Evolutionary conservation across 2,113 vertebrate genomes (phyloP), one percentile per base, ranked within the genome.

Genomic region (Cebus imitator): DNA sequence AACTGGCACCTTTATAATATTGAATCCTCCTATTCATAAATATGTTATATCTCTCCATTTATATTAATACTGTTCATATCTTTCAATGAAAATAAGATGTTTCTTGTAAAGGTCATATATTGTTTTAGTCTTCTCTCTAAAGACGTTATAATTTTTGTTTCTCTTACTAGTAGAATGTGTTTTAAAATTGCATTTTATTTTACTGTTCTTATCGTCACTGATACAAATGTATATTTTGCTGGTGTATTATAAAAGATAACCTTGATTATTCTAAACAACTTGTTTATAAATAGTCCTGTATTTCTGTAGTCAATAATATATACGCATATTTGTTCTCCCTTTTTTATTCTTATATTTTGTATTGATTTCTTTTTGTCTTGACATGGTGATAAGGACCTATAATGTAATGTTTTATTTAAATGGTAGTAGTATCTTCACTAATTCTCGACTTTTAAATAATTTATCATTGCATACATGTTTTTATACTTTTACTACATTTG

Each of bases 131-230:
- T 66, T 84, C 25, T 57, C 6, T 70, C 23, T 93, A 45, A 61
- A 23, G 3, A 61, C 30, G 55, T 92, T 84, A 23, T 81, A 73
- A 35, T 72, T 7, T 86, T 0, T 83, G 18, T 85, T 61, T 94
- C 6, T 86, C n/a, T 96, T 76, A 78, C 20, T 89, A 76, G 21
- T 72, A 30, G 2, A 72, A 43, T 80, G 52, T 76, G 20, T 86
- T 94, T 89, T 32, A 35, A 70, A 96, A 86, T n/a, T 86, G 25
- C 32, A 13, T 83, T 87, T 86, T 88, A 27, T 95, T 92, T 83
- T 23, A 17, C 10, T n/a, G 8, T 52, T 78, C 87, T 83, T 81
- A 70, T 94, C 64, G 32, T 40, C 64, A 4, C 8, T 92, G 21
- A 55, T 72, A 32, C 61, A 81, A 92, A 92, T 52, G 2, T 76